These are phyloP conservation scores for Tolypeutes matacus DNA, from an alignment of 2,797 vertebrate genomes.

Conservation along the genomic window DNA sequence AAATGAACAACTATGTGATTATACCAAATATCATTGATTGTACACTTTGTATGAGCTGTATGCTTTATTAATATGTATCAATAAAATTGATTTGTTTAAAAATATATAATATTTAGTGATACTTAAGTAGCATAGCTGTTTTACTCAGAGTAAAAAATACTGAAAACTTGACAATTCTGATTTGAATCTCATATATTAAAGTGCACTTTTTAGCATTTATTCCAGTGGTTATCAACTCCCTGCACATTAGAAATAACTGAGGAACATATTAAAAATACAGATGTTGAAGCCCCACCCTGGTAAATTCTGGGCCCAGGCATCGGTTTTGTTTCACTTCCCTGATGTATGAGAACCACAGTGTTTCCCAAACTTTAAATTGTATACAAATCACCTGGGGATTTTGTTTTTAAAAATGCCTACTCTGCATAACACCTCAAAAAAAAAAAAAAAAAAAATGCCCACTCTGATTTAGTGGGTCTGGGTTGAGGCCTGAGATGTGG, in stretches of 20 bases:
- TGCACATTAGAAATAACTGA: background rate
- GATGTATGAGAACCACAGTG: background rate
- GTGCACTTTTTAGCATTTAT: background rate
- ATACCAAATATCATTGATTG: no score
- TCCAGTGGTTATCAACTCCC: background rate
- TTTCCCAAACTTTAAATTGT: background rate
- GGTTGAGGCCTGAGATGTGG: background rate
- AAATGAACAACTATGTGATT: no score
- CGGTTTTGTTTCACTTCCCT: background rate
- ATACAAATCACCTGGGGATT: background rate
- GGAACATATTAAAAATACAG: background rate
- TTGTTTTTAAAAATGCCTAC: background rate
- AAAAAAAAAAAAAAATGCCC: background rate
- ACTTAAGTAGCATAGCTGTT: background rate
- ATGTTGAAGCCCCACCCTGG: background rate
- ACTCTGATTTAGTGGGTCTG: background rate
- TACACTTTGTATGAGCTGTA: no score
- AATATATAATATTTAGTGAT: background rate
- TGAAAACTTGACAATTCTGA: constrained; percentile 24
- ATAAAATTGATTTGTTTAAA: no score
- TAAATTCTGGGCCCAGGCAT: background rate
- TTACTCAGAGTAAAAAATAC: constrained; percentile 39
- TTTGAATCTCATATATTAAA: background rate
- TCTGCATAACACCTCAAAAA: background rate
- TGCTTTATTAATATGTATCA: no score